Evolutionary conservation across 1,140 invertebrate species (phyloP), one percentile per base, ranked within the genome.

Genomic region (Panagrolaimus sp.): DNA sequence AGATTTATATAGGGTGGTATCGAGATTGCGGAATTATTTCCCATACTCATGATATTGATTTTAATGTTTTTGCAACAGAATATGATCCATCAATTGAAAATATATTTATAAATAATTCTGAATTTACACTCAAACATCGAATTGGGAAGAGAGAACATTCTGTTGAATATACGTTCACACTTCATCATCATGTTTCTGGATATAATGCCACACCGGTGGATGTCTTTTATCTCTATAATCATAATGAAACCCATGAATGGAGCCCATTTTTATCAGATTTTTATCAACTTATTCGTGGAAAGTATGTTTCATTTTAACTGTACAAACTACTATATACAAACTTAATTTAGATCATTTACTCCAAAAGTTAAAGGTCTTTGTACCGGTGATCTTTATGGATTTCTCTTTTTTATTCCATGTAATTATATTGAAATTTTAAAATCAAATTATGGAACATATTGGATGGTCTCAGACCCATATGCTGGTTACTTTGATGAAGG

Each of bases 1-100:
- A n/a, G 48, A 8, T 1, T 4, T 8, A 21, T 58, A 26, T 4
- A 58, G 52, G 52, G 10, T 58, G 52, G 52, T 58, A 58, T 14
- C 52, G 52, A 12, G 52, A 58, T 14, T 58, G 52, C 17, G 52
- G 52, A 21, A 58, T 58, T 28, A 58, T 58, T n/a, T 28, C 52
- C 0, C 52, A 58, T 14, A 58, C 52, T n/a, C 21, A 21, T 12
- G 52, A 58, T 14, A 24, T 58, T 6, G 52, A 58, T 58, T 58
- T 21, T 28, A 26, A 28, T 14, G 28, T 58, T 28, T 21, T 21
- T 12, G 52, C 52, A 12, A 28, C 21, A 28, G 9, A 58, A 58
- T 58, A 58, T 21, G 17, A 26, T 28, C 21, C 15, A 5, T 12
- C 21, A 5, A 26, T 58, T 8, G 21, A 58, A 8, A 21, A n/a